Evolutionary conservation across 1,140 invertebrate genomes (phyloP).

Genomic region (Drosophila lacteicornis): DNA sequence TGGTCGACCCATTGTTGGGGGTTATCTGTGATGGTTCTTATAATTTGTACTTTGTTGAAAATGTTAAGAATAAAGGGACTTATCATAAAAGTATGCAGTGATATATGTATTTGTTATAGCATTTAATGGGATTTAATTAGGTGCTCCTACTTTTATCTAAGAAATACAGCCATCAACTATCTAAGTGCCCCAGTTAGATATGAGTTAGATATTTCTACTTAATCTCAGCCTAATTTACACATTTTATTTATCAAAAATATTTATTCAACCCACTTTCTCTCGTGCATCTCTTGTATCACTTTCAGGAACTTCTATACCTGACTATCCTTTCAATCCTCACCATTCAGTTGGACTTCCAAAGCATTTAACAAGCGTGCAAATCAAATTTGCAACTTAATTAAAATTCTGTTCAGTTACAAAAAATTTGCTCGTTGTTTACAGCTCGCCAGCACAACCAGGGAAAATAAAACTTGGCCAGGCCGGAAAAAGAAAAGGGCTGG

Average conservation of each 20-base stretch:
- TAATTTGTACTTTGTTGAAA: too few species aligned
- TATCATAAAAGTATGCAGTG: not conserved
- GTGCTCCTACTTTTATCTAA: too few species aligned
- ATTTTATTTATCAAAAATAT: not conserved
- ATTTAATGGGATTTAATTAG: too few species aligned
- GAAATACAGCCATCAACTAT: not conserved
- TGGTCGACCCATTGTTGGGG: not conserved
- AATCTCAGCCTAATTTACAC: not conserved
- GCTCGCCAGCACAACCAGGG: slow-evolving; percentile 13
- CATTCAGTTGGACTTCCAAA: slow-evolving; percentile 32
- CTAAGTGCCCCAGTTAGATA: not conserved
- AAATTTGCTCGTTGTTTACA: slow-evolving; percentile 46
- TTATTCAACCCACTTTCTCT: not conserved
- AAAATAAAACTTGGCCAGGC: slow-evolving; percentile 33
- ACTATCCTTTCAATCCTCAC: not conserved
- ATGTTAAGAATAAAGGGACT: too few species aligned
- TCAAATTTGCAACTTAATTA: slow-evolving; percentile 81
- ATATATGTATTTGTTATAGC: too few species aligned
- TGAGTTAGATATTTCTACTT: not conserved
- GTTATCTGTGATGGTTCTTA: not conserved
- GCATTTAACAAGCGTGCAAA: slow-evolving; percentile 74
- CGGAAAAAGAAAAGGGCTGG: slow-evolving; percentile 40
- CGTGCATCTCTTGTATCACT: not conserved
- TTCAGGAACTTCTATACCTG: not conserved
- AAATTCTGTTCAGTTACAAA: slow-evolving; percentile 64